A percentile compares a stretch with the other conserved stretches of the same genome.
These are phyloP conservation scores for Rhopalosiphum nymphaeae DNA, from an alignment of 2,888 invertebrate genomes.

Conservation along the genomic window DNA sequence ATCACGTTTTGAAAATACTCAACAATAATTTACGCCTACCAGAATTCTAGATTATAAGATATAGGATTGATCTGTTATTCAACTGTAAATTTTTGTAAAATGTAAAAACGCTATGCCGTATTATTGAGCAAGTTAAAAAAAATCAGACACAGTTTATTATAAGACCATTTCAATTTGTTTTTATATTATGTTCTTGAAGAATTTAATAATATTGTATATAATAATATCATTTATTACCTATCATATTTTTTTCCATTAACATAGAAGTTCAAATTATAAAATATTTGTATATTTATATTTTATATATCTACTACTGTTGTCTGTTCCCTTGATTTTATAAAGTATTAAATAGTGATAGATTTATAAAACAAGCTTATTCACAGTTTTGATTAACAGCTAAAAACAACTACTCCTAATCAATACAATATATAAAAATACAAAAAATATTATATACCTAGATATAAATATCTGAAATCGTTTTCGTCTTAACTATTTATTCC, in stretches of 20 bases:
- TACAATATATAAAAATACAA: background rate
- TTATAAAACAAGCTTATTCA: constrained; percentile 13
- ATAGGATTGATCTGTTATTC: constrained; percentile 13
- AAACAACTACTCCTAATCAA: background rate
- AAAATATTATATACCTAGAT: background rate
- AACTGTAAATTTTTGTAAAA: constrained; percentile 2
- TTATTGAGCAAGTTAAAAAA: background rate
- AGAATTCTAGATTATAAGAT: background rate
- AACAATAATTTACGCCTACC: background rate
- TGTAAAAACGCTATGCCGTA: constrained; percentile 25
- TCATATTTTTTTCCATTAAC: background rate
- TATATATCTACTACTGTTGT: background rate
- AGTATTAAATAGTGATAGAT: background rate
- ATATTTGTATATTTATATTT: background rate
- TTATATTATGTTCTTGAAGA: background rate
- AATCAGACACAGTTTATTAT: background rate
- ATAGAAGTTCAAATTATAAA: background rate
- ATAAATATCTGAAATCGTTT: background rate
- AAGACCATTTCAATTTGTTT: constrained; percentile 32
- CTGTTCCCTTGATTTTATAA: background rate
- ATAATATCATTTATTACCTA: background rate
- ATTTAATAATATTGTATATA: background rate
- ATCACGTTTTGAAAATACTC: constrained; percentile 58
- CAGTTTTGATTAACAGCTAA: constrained; percentile 13
- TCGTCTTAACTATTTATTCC: background rate